Evolutionary conservation across 2,113 vertebrate genomes (phyloP).

Genomic region (chimpanzee (Pan troglodytes)): NHGRI_mPanTro3-v2.1_pri NC_072421.2:48917001-48917500

Average conservation of each 20-base stretch:
- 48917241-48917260: background rate
- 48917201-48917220: background rate
- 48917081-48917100: background rate
- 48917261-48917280: background rate
- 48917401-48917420: background rate
- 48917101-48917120: background rate
- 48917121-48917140: background rate
- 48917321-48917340: background rate
- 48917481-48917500: background rate
- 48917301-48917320: background rate
- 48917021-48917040: background rate
- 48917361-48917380: background rate
- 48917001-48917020: background rate
- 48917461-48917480: background rate
- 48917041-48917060: background rate
- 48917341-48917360: background rate
- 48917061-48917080: background rate
- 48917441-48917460: background rate
- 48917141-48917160: background rate
- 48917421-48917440: background rate
- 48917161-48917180: background rate
- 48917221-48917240: background rate
- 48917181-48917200: background rate
- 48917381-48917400: background rate
- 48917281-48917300: background rate